phyloP scores from a whole-genome alignment of 2,797 vertebrate genomes.

The Delichon dasypus region DNA sequence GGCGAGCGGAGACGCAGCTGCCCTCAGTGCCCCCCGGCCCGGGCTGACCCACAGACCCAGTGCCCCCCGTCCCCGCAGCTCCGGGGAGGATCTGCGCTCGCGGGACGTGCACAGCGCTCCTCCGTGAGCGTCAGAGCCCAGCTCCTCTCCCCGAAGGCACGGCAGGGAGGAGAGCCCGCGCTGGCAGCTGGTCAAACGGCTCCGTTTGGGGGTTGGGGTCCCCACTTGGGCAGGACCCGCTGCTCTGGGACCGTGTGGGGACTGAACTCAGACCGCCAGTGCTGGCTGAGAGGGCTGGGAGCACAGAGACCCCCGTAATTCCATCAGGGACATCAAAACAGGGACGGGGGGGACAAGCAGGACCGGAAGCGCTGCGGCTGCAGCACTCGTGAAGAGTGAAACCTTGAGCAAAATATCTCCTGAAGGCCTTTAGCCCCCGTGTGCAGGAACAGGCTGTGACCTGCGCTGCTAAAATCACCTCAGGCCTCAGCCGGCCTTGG shows the following conservation, averaged over 20 bases:
- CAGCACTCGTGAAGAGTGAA: not conserved
- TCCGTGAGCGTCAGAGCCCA: not conserved
- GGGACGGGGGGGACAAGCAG: not conserved
- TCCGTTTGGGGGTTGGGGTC: not conserved
- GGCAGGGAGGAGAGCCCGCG: not conserved
- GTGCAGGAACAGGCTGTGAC: not conserved
- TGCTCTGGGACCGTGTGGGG: not conserved
- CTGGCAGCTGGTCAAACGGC: not conserved
- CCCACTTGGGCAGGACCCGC: not conserved
- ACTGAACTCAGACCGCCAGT: not conserved
- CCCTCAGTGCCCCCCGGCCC: not conserved
- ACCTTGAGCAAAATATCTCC: not conserved
- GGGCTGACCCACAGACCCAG: not conserved
- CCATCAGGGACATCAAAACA: not conserved
- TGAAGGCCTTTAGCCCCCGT: accelerated
- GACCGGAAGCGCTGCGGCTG: not conserved
- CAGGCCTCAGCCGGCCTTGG: not conserved
- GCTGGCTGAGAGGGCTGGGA: not conserved
- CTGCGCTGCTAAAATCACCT: not conserved
- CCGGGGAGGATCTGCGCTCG: not conserved
- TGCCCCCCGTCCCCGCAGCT: accelerated
- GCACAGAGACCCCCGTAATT: not conserved
- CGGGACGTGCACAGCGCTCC: accelerated
- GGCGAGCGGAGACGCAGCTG: not conserved
- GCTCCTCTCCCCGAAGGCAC: accelerated